phyloP scores from a whole-genome alignment of 2,797 vertebrate species.

The Xerus rutilus region DNA sequence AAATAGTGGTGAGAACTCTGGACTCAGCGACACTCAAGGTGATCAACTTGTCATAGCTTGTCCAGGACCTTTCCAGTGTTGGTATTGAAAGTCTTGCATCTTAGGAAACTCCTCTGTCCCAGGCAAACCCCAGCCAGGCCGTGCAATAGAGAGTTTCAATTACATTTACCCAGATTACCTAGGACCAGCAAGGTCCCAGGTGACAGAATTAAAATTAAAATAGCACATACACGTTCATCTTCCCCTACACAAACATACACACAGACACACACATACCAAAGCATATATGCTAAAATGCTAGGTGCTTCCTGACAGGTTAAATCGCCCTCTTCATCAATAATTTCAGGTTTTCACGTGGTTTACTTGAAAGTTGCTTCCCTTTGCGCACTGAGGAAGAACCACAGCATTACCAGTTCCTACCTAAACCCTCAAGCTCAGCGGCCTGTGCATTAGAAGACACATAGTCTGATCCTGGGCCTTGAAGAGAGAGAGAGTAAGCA shows the following conservation, averaged over 20 bases:
- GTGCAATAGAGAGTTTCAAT: neutral
- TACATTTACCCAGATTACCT: constrained; percentile 22
- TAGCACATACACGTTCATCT: neutral
- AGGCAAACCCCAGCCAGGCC: neutral
- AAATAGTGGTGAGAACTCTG: neutral
- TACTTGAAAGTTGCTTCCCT: neutral
- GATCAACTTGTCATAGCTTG: neutral
- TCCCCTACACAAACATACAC: neutral
- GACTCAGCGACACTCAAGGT: neutral
- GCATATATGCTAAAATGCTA: neutral
- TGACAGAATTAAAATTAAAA: constrained; percentile 47
- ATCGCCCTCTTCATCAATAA: neutral
- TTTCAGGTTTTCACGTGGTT: neutral
- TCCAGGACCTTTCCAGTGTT: neutral
- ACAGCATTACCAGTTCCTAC: neutral
- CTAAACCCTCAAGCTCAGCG: neutral
- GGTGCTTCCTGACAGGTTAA: neutral
- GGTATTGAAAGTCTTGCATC: neutral
- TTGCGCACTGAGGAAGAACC: neutral
- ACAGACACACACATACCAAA: neutral
- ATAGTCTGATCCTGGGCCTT: neutral
- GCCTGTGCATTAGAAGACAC: neutral
- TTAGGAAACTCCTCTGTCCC: neutral
- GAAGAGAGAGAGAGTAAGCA: neutral
- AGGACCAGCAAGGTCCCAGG: neutral